Base-by-base conservation (phyloP, 2,797 vertebrate species). In the Microcaecilia unicolor region DNA sequence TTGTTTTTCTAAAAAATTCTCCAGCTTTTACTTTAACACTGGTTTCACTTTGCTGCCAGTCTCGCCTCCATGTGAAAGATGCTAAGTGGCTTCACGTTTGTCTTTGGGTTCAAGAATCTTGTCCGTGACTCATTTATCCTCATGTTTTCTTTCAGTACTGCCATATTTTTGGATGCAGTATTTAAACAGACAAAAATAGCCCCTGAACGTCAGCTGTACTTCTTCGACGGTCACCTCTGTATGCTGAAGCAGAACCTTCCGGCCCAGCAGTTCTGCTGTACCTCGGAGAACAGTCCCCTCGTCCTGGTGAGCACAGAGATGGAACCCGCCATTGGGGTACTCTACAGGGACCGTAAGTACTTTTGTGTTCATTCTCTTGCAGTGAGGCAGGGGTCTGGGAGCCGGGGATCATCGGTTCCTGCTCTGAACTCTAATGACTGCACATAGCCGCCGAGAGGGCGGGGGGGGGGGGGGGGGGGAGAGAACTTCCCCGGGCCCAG, bases 311-410 rank as follows among this genome's bases (percentile, higher is more conserved):
- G 80, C 70, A 38, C 29, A 0, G 41, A 64, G 12, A 40, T 24
- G 0, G 76, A 87, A 28, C 60, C 60, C 0, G 74, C 74, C 18
- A 55, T 52, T 3, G 83, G 77, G 15, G 52, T 87, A 28, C 61
- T 62, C 32, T 89, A 84, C 62, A 83, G 67, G 72, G 91, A 97
- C 55, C 90, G 93, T 98, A 74, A 89, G 92, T 83, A 34, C 4
- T 4, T 1, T 19, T 20, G 6, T 11, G n/a, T 8, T 8, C 23
- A 8, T 7, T 23, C 7, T 7, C 7, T 7, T n/a, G n/a, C n/a
- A n/a, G n/a, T n/a, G n/a, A n/a, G n/a, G n/a, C n/a, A n/a, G n/a
- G n/a, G n/a, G n/a, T n/a, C n/a, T n/a, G n/a, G n/a, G n/a, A n/a
- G n/a, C n/a, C n/a, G n/a, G n/a, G n/a, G n/a, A n/a, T n/a, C n/a